These are phyloP conservation scores for Oreortyx pictus DNA, from an alignment of 2,797 vertebrate genomes.

Conservation along the genomic window DNA sequence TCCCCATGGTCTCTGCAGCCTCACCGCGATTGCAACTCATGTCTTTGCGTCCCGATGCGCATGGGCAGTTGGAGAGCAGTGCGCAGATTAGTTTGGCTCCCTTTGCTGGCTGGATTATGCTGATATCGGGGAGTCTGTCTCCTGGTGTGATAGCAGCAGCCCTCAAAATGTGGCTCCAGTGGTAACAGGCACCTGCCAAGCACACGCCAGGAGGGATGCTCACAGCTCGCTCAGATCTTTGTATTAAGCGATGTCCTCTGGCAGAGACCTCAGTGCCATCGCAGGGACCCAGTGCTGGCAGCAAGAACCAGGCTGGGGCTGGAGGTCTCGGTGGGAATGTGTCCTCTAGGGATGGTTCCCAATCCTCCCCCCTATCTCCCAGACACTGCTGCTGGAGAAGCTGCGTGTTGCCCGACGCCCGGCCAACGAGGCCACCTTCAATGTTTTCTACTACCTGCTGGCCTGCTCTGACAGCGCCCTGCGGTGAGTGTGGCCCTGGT, in stretches of 20 bases:
- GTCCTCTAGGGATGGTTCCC: neutral
- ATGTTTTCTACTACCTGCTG: constrained; percentile 95
- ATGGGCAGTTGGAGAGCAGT: neutral
- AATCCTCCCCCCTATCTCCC: neutral
- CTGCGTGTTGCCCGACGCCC: constrained; percentile 90
- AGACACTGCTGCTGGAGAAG: constrained; percentile 98
- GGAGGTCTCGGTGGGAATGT: accelerated
- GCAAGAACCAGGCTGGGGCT: neutral
- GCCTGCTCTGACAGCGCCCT: constrained; percentile 90
- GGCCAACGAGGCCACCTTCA: constrained; percentile 88
- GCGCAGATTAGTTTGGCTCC: neutral
- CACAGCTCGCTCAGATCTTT: neutral
- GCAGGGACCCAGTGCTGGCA: neutral
- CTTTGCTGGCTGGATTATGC: neutral
- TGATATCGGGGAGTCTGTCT: neutral
- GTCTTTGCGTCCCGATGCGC: accelerated
- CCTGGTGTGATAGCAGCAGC: neutral
- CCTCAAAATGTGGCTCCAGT: neutral
- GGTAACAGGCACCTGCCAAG: neutral
- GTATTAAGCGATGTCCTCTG: accelerated
- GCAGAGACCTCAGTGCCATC: accelerated
- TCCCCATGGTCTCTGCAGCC: neutral
- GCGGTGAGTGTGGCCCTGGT: constrained; percentile 76
- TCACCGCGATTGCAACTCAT: accelerated
- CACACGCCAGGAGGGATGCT: neutral